Evolutionary conservation across 1,140 invertebrate genomes (phyloP), one percentile per base, ranked within the genome.

Genomic region (Zelostemma sp.): DNA sequence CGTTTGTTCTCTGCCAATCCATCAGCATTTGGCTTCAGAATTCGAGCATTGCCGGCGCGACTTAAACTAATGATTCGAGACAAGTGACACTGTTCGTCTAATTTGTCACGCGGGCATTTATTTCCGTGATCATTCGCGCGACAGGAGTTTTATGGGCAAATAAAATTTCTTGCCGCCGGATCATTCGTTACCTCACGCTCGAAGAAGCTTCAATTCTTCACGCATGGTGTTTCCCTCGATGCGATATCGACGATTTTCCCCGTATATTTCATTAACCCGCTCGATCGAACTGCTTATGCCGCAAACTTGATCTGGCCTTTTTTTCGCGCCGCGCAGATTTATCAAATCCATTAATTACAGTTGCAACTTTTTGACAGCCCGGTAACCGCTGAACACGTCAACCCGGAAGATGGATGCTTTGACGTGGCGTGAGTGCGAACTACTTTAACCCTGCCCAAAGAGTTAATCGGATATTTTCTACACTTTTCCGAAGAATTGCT

Each of bases 1-100:
- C 74, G 72, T 78, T 81, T 80, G 78, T 79, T 75, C 78, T 72
- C 68, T 58, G 62, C 68, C 65, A 71, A 71, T 71, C 68, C 58
- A 63, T 71, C 68, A 71, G 62, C 65, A 62, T 66, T 71, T 71
- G 59, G 68, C 55, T 48, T 12, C 46, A 55, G 58, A 66, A 66
- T 71, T 66, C 61, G 62, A 65, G 59, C 68, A 51, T 50, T 59
- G 62, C 68, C 28, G 50, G n/a, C 57, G n/a, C 41, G 68, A 72
- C 66, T 50, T 51, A 50, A 40, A 63, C 68, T 72, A 72, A 72
- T 72, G 68, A 72, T 63, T 63, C 51, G 17, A 67, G 63, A 72
- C 63, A 64, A 35, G 69, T 67, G 46, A 64, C 60, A 60, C 56
- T 53, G 54, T 59, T 64, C 40, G 28, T 56, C 69, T 67, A 61